Evolutionary conservation across 2,888 invertebrate species (phyloP), one percentile per base, ranked within the genome.

Genomic region (Callyntrura sp.): DNA sequence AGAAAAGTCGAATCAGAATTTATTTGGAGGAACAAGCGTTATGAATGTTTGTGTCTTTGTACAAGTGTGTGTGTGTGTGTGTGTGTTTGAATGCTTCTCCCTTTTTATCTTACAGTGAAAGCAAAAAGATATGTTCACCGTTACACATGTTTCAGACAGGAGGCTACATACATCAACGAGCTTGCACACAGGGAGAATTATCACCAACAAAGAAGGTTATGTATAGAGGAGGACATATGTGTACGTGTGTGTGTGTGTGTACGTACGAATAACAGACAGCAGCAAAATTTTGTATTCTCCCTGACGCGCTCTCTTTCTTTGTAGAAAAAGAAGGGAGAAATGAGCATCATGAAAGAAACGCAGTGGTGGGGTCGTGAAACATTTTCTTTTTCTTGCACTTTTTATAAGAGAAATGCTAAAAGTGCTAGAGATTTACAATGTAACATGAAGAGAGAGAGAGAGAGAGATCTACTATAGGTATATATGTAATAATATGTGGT

Each of bases 1-100:
- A 76, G 51, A 76, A 76, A 25, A 48, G 51, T 76, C 76, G 51
- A 48, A 76, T 76, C 76, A 25, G n/a, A 76, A 76, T 76, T 76
- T 76, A 76, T 76, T 51, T 25, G 12, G 20, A 28, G 23, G 20
- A 48, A 35, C 35, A 35, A 35, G 35, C 35, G 35, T 35, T 35
- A 2, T 35, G 35, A 35, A 6, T 4, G 3, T 35, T 35, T 35
- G n/a, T n/a, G n/a, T n/a, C n/a, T n/a, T n/a, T n/a, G n/a, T n/a
- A n/a, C n/a, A n/a, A n/a, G n/a, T n/a, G n/a, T n/a, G n/a, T n/a
- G n/a, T n/a, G n/a, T n/a, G n/a, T 28, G 28, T 28, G n/a, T 28
- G 48, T 48, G 23, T 60, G 55, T 12, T 48, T 51, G 23, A 20
- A 48, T 51, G 45, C 48, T 73, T n/a, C 14, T 73, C 4, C 48